Evolutionary conservation across 2,888 invertebrate species (phyloP).

Genomic region (Harmothoe impar): DNA sequence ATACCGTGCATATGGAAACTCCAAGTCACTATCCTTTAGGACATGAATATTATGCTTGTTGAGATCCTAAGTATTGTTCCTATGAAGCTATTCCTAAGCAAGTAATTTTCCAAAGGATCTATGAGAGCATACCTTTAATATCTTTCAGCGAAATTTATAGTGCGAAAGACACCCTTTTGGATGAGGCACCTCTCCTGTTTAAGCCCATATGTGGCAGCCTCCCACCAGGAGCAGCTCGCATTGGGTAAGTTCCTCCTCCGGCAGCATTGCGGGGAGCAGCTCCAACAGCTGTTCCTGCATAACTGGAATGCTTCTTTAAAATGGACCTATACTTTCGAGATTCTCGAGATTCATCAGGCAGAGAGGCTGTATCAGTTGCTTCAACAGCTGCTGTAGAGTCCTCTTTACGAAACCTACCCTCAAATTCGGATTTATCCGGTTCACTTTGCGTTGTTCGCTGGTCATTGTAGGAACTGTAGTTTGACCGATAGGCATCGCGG

Average conservation of each 20-base stretch:
- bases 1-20: too few species aligned
- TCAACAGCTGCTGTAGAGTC: background rate
- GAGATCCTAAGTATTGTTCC: too few species aligned
- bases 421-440: background rate
- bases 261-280: background rate
- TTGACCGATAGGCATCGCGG: background rate
- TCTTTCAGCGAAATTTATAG: background rate
- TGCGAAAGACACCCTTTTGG: conserved; percentile 33
- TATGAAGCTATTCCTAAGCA: too few species aligned
- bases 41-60: too few species aligned
- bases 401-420: background rate
- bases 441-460: conserved; percentile 40
- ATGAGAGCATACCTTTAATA: too few species aligned
- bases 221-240: background rate
- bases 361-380: background rate
- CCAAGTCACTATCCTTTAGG: too few species aligned
- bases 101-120: too few species aligned
- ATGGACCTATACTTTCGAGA: background rate
- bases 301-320: conserved; percentile 15
- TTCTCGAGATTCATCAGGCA: conserved; percentile 3
- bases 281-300: background rate
- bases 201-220: background rate
- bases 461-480: conserved; percentile 32
- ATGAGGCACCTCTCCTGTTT: background rate
- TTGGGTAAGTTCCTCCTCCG: background rate